A percentile compares a stretch with the other conserved stretches of the same genome.
phyloP scores from a whole-genome alignment of 1,140 invertebrate genomes.

The Planococcus citri region DNA sequence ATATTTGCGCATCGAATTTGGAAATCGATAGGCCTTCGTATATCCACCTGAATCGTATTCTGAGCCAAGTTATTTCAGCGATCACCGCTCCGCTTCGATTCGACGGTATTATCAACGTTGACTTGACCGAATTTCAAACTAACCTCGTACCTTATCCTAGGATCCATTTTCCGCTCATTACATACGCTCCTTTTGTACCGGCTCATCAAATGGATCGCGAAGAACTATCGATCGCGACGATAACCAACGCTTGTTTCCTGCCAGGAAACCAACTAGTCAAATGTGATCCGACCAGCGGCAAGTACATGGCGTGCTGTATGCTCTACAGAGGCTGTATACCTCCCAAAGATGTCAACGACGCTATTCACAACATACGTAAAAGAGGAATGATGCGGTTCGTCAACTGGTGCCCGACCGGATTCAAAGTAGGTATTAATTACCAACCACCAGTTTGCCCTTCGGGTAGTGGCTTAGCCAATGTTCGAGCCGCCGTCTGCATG shows the following conservation, averaged over 20 bases:
- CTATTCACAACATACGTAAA: constrained; percentile 51
- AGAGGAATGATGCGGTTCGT: constrained; percentile 45
- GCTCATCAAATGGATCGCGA: constrained; percentile 71
- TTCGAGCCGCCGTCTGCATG: constrained; percentile 51
- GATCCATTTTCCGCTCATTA: constrained; percentile 52
- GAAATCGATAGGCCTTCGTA: constrained; percentile 46
- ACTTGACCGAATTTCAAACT: constrained; percentile 54
- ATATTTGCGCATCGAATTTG: constrained; percentile 45
- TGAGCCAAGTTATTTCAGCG: constrained; percentile 42
- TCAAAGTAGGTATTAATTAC: constrained; percentile 41
- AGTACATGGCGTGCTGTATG: constrained; percentile 48
- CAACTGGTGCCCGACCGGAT: constrained; percentile 48
- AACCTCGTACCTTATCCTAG: constrained; percentile 50
- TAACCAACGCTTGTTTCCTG: constrained; percentile 23
- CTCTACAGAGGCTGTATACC: constrained; percentile 44
- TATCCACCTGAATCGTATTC: constrained; percentile 44
- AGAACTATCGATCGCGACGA: constrained; percentile 49
- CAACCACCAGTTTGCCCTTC: constrained; percentile 57
- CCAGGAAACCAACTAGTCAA: constrained; percentile 23
- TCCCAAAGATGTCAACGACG: constrained; percentile 53
- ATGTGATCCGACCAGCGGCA: constrained; percentile 34
- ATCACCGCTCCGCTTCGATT: constrained; percentile 44
- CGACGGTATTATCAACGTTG: constrained; percentile 48
- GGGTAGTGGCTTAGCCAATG: constrained; percentile 45
- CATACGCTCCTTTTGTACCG: constrained; percentile 70